A percentile compares a stretch with the other conserved stretches of the same genome.
Evolutionary conservation across 2,113 vertebrate species (phyloP).

Genomic region (Leucopternis melanops): DNA sequence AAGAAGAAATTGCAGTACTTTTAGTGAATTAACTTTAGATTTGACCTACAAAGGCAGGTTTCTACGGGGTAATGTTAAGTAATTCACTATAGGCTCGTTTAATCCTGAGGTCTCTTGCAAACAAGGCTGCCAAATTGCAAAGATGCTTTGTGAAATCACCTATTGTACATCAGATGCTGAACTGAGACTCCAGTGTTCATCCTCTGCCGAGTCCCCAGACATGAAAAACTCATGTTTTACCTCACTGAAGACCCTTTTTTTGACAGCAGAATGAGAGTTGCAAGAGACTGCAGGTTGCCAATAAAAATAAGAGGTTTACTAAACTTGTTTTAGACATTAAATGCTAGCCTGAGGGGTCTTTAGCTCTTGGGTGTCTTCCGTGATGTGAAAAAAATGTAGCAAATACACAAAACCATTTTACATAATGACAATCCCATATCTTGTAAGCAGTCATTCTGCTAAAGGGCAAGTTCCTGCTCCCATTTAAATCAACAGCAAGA

Average conservation of each 20-base stretch:
- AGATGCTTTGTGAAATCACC: slow-evolving; percentile 29
- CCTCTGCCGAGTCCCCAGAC: neutral
- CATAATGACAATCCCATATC: neutral
- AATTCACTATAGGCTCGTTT: neutral
- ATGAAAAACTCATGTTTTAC: slow-evolving; percentile 12
- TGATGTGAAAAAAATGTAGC: neutral
- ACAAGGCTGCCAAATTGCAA: neutral
- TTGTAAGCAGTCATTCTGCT: neutral
- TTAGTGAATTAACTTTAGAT: neutral
- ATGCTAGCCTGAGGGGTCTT: neutral
- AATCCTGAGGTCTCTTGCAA: neutral
- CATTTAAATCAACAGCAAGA: neutral
- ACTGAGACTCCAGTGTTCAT: slow-evolving; percentile 9
- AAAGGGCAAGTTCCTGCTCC: neutral
- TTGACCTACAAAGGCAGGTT: neutral
- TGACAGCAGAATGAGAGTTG: neutral
- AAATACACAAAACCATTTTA: neutral
- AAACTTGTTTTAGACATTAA: slow-evolving; percentile 22
- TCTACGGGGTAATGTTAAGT: neutral
- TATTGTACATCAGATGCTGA: neutral
- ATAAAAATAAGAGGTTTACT: slow-evolving; percentile 9
- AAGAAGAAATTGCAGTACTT: neutral
- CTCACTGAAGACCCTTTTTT: neutral
- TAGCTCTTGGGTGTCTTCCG: neutral
- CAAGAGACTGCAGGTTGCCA: neutral